Evolutionary conservation across 2,797 vertebrate genomes (phyloP), one percentile per base, ranked within the genome.

Genomic region (Rhodeus uyekii): DNA sequence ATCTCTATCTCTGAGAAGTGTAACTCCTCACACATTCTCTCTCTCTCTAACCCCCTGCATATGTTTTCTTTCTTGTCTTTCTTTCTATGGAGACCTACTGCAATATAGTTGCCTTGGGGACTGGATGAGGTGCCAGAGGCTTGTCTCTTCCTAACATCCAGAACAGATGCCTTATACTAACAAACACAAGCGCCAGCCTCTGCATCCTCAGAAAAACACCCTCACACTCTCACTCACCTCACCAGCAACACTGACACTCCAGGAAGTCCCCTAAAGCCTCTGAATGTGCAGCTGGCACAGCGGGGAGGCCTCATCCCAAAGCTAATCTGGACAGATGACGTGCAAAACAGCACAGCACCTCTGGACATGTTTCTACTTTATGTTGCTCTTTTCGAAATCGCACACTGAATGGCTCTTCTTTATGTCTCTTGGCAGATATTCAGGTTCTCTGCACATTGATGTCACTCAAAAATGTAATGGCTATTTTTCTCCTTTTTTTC

Each of bases 141-240:
- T 92, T 87, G 67, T 84, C 60, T 83, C 61, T 89, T 88, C 88
- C 78, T 94, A 93, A 93, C 92, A 95, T 89, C 94, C 93, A 93
- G 87, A 95, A 92, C 90, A 93, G 92, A 95, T 93, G 92, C 92
- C 90, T 93, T 93, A 93, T 89, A 91, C 93, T 96, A 94, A 94
- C 93, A 96, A 95, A 95, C 91, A 90, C 86, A 86, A 83, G 89
- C 89, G 89, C 87, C 88, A 90, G 86, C 83, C 89, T 89, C 79
- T 79, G 89, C 83, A 86, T 90, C 89, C 86, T 91, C 90, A 85
- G 55, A 83, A 78, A 82, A 76, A 72, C 78, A 75, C 83, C 87
- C 86, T 81, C 61, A 76, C 50, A 83, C 63, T 44, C 67, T 69
- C 68, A 53, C 63, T 64, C 73, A 83, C 76, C 85, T n/a, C 61